Evolutionary conservation across 1,140 invertebrate genomes (phyloP), one percentile per base, ranked within the genome.

Genomic region (Sinella curviseta): DNA sequence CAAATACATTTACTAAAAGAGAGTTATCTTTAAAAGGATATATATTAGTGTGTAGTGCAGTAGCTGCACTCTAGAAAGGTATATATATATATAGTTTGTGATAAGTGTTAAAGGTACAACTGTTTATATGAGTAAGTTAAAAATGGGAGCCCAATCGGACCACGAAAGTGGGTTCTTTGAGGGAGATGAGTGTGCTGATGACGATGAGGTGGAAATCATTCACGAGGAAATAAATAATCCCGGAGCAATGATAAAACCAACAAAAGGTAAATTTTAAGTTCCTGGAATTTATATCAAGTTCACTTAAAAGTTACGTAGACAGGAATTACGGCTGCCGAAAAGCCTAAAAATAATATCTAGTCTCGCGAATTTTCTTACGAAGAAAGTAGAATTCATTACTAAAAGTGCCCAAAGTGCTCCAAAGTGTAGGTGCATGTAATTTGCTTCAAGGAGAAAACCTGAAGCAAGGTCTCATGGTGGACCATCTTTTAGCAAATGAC

Each of bases 91-190:
- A n/a, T n/a, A n/a, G n/a, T n/a, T n/a, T n/a, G n/a, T n/a, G n/a
- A n/a, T n/a, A n/a, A n/a, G n/a, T n/a, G 39, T 48, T 48, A 20
- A 48, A 8, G 8, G 39, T 48, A 16, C 57, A 60, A 60, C 12
- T 4, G 57, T 75, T n/a, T 77, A 78, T 78, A 82, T 83, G 77
- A 82, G 76, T 75, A 83, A 77, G 74, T 75, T 74, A 16, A 83
- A 77, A 78, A 85, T 85, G 85, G 85, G 84, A 77, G 83, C 84
- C 55, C 84, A 85, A 34, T 84, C 85, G 26, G 85, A 85, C 77
- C 85, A 86, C 84, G 85, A 86, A 81, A 86, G 85, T 81, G 85
- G 85, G 3, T 86, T 85, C 78, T 86, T 86, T 78, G 85, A 86
- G 57, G 82, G 80, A 24, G 83, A 84, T 79, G 81, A 82, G 24